These are phyloP conservation scores for Apostichopus parvimensis DNA, from an alignment of 35 echinoderm and acorn worm genomes.

Conservation along the genomic window DNA sequence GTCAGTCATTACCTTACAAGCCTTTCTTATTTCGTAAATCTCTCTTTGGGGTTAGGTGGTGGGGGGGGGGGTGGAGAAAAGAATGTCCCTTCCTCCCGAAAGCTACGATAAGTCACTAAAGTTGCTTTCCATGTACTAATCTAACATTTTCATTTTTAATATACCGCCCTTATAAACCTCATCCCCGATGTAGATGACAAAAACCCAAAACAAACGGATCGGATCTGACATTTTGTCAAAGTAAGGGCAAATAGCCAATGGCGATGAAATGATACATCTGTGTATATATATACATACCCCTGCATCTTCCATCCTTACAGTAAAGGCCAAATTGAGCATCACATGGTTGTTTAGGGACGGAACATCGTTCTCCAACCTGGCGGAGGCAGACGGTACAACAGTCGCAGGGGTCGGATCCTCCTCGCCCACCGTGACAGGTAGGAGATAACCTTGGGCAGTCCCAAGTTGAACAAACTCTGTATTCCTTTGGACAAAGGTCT, in stretches of 20 bases:
- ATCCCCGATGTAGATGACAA: no score
- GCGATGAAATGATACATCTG: no score
- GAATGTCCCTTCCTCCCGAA: not conserved
- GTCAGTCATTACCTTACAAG: no score
- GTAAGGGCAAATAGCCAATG: no score
- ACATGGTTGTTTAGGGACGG: constrained; percentile 80
- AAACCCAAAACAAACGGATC: no score
- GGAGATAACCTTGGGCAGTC: constrained; percentile 70
- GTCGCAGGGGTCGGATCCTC: constrained; percentile 71
- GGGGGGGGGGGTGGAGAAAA: not conserved
- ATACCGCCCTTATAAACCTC: no score
- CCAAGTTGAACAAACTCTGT: constrained; percentile 66
- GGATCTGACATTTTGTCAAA: no score
- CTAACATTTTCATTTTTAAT: no score
- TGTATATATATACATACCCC: constrained; percentile 63
- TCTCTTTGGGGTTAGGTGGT: not conserved
- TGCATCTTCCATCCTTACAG: constrained; percentile 78
- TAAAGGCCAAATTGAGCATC: constrained; percentile 79
- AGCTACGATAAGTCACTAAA: no score
- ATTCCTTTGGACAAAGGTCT: constrained; percentile 79
- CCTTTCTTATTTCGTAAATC: no score
- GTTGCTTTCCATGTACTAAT: no score
- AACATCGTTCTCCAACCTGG: constrained; percentile 79
- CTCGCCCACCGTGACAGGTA: constrained; percentile 63
- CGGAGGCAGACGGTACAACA: constrained; percentile 89